These are phyloP conservation scores for Nymphicus hollandicus DNA, from an alignment of 2,113 vertebrate species.

Conservation along the genomic window DNA sequence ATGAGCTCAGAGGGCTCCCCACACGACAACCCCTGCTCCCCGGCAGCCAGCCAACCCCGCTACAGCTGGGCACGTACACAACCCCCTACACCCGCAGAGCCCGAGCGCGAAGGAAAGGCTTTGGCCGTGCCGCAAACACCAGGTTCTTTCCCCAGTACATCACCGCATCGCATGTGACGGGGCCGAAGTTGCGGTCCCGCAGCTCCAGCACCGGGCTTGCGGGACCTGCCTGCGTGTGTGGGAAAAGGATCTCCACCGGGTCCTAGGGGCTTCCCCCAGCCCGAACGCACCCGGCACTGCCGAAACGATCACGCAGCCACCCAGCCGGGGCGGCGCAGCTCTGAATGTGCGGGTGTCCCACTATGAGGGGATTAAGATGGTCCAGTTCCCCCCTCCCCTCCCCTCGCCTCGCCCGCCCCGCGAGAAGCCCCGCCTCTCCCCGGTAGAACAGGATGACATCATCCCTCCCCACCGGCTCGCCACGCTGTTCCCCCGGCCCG, in stretches of 20 bases:
- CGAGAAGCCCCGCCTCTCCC: background rate
- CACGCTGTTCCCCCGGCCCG: background rate
- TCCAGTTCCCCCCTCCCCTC: background rate
- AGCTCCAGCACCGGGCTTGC: background rate
- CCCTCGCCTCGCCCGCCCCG: background rate
- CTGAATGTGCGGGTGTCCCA: rapidly evolving
- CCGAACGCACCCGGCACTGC: background rate
- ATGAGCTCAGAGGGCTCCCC: background rate
- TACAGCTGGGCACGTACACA: rapidly evolving
- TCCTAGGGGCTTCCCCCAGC: too few species aligned
- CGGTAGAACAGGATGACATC: background rate
- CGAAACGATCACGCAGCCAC: background rate
- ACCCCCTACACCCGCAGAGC: background rate
- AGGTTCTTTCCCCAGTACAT: rapidly evolving
- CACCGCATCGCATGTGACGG: background rate
- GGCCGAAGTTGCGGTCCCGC: background rate
- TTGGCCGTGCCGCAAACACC: rapidly evolving
- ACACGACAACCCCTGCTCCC: rapidly evolving
- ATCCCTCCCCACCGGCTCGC: background rate
- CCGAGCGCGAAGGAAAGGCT: too few species aligned
- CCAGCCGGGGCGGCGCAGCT: background rate
- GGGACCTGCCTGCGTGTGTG: background rate
- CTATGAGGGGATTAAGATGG: rapidly evolving
- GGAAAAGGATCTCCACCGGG: background rate
- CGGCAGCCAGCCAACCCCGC: background rate